These are phyloP conservation scores for Scytalopus superciliaris DNA, from an alignment of 2,113 vertebrate genomes.

Conservation along the genomic window DNA sequence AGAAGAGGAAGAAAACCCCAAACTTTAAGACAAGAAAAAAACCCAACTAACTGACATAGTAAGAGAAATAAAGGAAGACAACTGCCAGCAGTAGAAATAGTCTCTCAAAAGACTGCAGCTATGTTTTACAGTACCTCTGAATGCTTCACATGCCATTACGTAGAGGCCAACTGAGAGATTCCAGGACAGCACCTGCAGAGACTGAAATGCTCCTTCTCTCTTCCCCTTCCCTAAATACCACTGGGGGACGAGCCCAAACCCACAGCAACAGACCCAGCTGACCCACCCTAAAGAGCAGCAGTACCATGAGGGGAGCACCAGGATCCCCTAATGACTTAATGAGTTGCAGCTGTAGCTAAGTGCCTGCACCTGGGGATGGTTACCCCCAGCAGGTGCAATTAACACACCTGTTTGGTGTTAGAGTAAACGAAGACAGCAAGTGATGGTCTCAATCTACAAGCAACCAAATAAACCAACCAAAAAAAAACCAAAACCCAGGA, in stretches of 20 bases:
- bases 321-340: too few relatives aligned
- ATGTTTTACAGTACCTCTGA: not conserved
- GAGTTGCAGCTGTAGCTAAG: not conserved
- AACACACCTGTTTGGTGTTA: not conserved
- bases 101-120: not conserved
- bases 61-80: not conserved
- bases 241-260: not conserved
- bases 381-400: not conserved
- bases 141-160: not conserved
- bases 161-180: not conserved
- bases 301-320: not conserved
- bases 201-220: not conserved
- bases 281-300: not conserved
- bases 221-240: not conserved
- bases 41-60: not conserved
- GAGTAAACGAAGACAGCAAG: not conserved
- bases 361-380: not conserved
- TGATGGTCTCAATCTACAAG: not conserved
- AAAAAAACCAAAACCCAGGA: not conserved
- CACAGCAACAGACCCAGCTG: not conserved
- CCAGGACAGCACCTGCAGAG: not conserved
- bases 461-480: too few relatives aligned
- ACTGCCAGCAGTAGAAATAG: not conserved
- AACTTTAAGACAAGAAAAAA: not conserved
- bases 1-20: accelerated